Percentiles rank a stretch among this genome's conserved stretches.
Evolutionary conservation across 2,113 vertebrate genomes (phyloP).

Genomic region (human (Homo sapiens)): GRCh38 chr1:61350501-61351000

Average conservation of each 20-base stretch:
- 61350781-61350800: neutral
- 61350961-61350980: neutral
- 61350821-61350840: neutral
- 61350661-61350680: neutral
- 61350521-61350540: no score
- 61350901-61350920: neutral
- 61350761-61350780: neutral
- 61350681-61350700: neutral
- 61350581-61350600: no score
- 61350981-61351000: neutral
- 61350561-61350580: no score
- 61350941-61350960: neutral
- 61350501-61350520: no score
- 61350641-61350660: neutral
- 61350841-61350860: neutral
- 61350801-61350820: neutral
- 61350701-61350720: neutral
- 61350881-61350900: neutral
- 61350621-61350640: neutral
- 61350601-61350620: no score
- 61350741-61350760: neutral
- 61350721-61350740: neutral
- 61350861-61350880: neutral
- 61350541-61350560: no score
- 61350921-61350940: neutral